These are phyloP conservation scores for Acleris cristana DNA, from an alignment of 2,888 invertebrate genomes.

Conservation along the genomic window DNA sequence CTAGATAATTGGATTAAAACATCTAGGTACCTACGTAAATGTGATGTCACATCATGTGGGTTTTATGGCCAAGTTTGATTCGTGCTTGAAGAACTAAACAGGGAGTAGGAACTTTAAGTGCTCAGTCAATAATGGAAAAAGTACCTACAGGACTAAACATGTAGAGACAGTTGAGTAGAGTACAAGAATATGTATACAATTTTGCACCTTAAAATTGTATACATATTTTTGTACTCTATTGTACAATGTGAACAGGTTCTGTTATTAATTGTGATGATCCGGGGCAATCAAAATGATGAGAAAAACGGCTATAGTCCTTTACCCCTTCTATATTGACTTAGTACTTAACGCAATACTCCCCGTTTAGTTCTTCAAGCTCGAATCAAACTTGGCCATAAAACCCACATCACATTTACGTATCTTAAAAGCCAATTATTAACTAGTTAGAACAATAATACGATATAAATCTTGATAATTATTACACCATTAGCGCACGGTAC, in stretches of 20 bases:
- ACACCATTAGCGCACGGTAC: slow-evolving; percentile 63
- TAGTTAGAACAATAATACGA: slow-evolving; percentile 57
- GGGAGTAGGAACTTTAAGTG: neutral
- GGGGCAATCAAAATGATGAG: no score
- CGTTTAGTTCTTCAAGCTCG: neutral
- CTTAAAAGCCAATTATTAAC: slow-evolving; percentile 44
- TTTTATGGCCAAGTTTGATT: slow-evolving; percentile 12
- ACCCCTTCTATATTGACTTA: neutral
- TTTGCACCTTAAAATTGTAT: no score
- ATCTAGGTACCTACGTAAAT: slow-evolving; percentile 25
- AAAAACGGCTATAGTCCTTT: no score
- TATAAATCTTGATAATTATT: slow-evolving; percentile 67
- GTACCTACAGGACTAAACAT: neutral
- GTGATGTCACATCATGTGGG: neutral
- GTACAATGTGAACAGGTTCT: no score
- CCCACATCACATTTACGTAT: slow-evolving; percentile 24
- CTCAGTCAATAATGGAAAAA: neutral
- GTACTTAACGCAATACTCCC: neutral
- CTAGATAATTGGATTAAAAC: slow-evolving; percentile 44
- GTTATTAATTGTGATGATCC: no score
- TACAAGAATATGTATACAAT: no score
- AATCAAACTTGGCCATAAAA: slow-evolving; percentile 10
- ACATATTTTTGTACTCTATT: no score
- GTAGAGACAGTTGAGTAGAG: no score
- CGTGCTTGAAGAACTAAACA: neutral